A percentile compares a stretch with the other conserved stretches of the same genome.
phyloP scores from a whole-genome alignment of 2,113 vertebrate species.

The Nestor notabilis region DNA sequence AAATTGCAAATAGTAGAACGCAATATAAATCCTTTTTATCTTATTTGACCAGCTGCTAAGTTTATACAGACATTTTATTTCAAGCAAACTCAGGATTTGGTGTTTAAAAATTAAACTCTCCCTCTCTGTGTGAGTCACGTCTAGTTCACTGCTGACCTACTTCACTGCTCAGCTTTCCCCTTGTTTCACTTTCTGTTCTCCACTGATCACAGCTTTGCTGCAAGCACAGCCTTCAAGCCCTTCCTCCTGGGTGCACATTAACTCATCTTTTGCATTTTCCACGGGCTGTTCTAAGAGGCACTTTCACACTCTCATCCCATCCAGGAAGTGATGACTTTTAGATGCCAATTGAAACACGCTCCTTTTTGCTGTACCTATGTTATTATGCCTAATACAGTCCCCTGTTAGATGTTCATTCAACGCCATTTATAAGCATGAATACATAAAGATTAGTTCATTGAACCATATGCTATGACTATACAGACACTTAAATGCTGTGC shows the following conservation, averaged over 20 bases:
- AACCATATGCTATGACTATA: conserved; percentile 30
- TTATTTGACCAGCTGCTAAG: background rate
- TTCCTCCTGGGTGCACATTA: conserved; percentile 59
- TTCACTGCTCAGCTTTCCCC: conserved; percentile 34
- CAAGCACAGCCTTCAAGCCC: conserved; percentile 49
- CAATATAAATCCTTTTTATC: background rate
- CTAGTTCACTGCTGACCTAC: conserved; percentile 70
- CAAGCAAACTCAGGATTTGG: background rate
- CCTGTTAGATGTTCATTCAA: conserved; percentile 52
- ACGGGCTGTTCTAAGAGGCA: conserved; percentile 43
- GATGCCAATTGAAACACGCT: conserved; percentile 36
- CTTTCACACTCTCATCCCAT: conserved; percentile 19
- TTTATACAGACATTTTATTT: background rate
- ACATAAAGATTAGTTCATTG: conserved; percentile 61
- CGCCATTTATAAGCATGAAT: conserved; percentile 55
- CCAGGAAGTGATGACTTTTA: conserved; percentile 51
- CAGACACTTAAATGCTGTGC: background rate
- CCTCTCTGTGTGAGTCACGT: background rate
- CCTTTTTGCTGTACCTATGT: background rate
- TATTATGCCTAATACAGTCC: conserved; percentile 10
- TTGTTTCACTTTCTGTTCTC: conserved; percentile 39
- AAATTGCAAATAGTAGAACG: background rate
- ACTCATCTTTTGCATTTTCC: conserved; percentile 52
- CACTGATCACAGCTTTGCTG: conserved; percentile 70
- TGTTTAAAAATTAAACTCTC: conserved; percentile 52